Conservation (phyloP, 2,888 invertebrate genomes). For the Drepana falcataria region DNA sequence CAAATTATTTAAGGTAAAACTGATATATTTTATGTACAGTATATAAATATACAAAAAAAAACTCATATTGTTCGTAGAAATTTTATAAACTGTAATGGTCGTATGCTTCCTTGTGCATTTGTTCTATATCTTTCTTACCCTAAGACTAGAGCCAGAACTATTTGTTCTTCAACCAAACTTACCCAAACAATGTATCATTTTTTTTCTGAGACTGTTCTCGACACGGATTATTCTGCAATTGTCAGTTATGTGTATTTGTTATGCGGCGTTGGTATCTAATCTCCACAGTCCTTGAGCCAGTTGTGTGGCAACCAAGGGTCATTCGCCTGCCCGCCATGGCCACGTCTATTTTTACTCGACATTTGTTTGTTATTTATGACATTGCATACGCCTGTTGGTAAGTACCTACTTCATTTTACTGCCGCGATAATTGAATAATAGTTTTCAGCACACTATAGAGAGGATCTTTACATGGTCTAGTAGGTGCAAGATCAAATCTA, state of each 20-base stretch:
- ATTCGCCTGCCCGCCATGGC: conserved; percentile 57
- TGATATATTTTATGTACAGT: too few species aligned
- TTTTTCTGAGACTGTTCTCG: conserved; percentile 21
- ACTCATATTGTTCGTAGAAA: too few species aligned
- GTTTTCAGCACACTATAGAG: conserved; percentile 24
- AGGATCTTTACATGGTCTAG: conserved; percentile 8
- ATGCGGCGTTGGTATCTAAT: conserved; percentile 70
- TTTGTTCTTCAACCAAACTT: not conserved
- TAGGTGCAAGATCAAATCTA: not conserved
- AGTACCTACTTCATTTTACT: conserved; percentile 36
- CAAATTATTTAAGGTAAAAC: too few species aligned
- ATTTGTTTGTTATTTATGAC: conserved; percentile 70
- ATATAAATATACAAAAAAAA: too few species aligned
- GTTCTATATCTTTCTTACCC: not conserved
- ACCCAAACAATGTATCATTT: conserved; percentile 9
- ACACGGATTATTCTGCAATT: conserved; percentile 55
- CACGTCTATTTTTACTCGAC: conserved; percentile 66
- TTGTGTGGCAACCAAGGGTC: conserved; percentile 75
- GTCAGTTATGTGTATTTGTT: conserved; percentile 54
- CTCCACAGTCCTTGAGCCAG: conserved; percentile 72
- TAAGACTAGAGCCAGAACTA: not conserved
- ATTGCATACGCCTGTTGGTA: conserved; percentile 26
- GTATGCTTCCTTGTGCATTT: not conserved
- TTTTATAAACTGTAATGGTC: too few species aligned
- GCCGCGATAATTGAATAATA: conserved; percentile 49